Evolutionary conservation across 2,888 invertebrate genomes (phyloP).

Genomic region (Oxytorus armatus): DNA sequence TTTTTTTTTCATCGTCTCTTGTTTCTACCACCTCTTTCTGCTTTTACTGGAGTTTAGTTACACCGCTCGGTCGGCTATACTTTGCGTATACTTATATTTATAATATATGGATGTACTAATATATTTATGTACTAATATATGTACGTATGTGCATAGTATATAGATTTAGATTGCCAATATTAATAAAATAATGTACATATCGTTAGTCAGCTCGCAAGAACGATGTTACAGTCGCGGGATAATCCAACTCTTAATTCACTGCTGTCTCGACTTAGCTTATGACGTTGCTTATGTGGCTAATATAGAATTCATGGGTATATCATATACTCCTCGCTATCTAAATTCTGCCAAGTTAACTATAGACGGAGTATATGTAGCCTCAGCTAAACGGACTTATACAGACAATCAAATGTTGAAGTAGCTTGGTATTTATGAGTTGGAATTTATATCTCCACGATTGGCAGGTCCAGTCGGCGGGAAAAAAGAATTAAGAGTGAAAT

Average conservation of each 20-base stretch:
- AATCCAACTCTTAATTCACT: conserved; percentile 41
- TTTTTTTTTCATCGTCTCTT: conserved; percentile 1
- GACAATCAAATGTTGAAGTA: conserved; percentile 2
- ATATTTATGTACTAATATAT: not conserved
- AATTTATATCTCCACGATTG: not conserved
- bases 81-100: not conserved
- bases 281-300: conserved; percentile 50
- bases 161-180: conserved; percentile 7
- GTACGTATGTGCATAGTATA: not conserved
- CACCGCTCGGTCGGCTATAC: conserved; percentile 1
- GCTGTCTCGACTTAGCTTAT: conserved; percentile 32
- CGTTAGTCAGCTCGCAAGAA: conserved; percentile 31
- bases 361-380: not conserved
- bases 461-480: too few species aligned
- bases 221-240: conserved; percentile 13
- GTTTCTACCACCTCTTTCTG: conserved; percentile 4
- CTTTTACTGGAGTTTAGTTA: conserved; percentile 17
- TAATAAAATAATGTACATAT: conserved; percentile 5
- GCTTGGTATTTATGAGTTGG: not conserved
- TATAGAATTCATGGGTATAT: too few species aligned
- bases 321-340: conserved; percentile 25
- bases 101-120: not conserved
- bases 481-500: too few species aligned
- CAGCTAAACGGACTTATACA: not conserved
- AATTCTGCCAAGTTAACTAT: conserved; percentile 31